Base-by-base conservation (phyloP, 1,140 invertebrate species). In the Heliconius hermathena region DNA sequence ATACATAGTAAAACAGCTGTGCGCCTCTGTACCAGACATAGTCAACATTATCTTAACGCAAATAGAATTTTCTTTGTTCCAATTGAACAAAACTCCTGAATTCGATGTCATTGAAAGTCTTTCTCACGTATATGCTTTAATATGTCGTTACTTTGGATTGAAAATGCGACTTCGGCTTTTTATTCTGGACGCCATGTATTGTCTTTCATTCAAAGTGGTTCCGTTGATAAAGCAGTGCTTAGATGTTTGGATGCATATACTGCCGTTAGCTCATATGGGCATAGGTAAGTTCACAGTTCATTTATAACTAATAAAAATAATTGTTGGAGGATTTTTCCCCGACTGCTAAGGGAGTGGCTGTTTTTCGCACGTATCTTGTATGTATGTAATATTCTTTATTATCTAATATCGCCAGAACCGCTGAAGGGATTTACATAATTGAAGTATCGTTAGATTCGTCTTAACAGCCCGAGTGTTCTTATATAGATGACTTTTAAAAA, bases 181-280 rank as follows among this genome's bases (percentile, higher is more conserved):
- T 76, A 86, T 95, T 41, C 79, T 94, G 78, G 92, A 95, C 84
- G 94, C 93, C 8, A 91, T 95, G 90, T 95, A 95, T 78, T 95
- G 93, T 78, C 84, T 94, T 22, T 88, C 91, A 41, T 94, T 86
- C 76, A 94, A 92, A 82, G 85, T 93, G 6, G 81, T 92, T 4
- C 82, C 90, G 20, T 75, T 95, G 4, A 88, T 95, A 9, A 93
- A 88, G 73, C 89, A 92, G 71, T 93, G 91, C 77, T 76, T 95
- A 36, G 88, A 93, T 79, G 89, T 92, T 8, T 95, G 94, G 93
- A 90, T 89, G 79, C 87, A 90, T 79, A 84, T 95, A 46, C 81
- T 95, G 72, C 94, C 94, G 36, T 83, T 91, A 72, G 85, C 88
- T 26, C 89, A 91, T 81, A 87, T 90, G 88, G 87, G 86, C 75